These are phyloP conservation scores for Botia almorhae DNA, from an alignment of 2,797 vertebrate species.

Conservation along the genomic window DNA sequence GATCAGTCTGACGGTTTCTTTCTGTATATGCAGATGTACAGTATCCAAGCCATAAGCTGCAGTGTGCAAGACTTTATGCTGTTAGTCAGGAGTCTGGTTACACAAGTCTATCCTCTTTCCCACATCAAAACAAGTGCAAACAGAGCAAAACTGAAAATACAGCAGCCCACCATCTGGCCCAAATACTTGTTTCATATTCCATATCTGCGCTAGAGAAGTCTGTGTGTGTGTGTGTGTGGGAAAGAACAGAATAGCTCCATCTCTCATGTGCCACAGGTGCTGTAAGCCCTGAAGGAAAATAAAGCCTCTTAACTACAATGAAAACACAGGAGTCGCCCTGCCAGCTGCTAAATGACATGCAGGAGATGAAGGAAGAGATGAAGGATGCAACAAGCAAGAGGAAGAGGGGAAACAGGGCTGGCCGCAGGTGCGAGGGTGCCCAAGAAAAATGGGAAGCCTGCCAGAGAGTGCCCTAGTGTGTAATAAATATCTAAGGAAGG, in stretches of 20 bases:
- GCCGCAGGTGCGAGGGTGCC: conserved; percentile 55
- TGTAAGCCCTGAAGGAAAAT: conserved; percentile 33
- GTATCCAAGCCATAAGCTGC: background rate
- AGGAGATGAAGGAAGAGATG: conserved; percentile 28
- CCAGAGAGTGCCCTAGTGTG: conserved; percentile 43
- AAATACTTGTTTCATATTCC: conserved; percentile 43
- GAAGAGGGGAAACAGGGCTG: conserved; percentile 15
- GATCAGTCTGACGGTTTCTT: background rate
- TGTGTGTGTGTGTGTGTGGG: conserved; percentile 39
- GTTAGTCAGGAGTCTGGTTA: conserved; percentile 8
- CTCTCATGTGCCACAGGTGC: conserved; percentile 44
- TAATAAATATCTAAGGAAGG: conserved; percentile 49
- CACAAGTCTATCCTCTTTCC: background rate
- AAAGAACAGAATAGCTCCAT: conserved; percentile 31
- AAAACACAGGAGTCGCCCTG: conserved; percentile 45
- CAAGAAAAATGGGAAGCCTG: conserved; percentile 27
- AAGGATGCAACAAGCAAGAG: background rate
- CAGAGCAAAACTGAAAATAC: conserved; percentile 14
- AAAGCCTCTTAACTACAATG: conserved; percentile 40
- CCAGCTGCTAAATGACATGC: conserved; percentile 31
- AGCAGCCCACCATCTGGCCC: conserved; percentile 37
- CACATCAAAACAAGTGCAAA: conserved; percentile 47
- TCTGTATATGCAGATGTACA: too few species aligned
- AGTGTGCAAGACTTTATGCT: background rate
- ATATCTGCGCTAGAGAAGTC: conserved; percentile 17